Evolutionary conservation across 2,113 vertebrate species (phyloP), one percentile per base, ranked within the genome.

Genomic region (Climacteris rufus): DNA sequence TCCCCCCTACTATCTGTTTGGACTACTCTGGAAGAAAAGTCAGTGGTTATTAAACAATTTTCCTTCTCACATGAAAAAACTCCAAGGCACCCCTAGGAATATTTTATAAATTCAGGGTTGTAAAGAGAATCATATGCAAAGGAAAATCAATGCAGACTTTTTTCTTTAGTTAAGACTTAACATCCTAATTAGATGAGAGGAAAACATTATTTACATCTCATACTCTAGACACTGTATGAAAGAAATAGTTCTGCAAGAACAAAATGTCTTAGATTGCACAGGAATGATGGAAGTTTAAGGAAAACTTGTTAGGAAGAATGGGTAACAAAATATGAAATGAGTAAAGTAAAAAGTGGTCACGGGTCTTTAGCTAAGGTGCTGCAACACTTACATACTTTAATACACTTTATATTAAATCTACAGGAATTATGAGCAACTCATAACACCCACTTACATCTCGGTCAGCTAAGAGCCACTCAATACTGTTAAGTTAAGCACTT

Each of bases 121-220:
- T 59, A 88, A 83, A 86, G 37, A 77, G 59, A 76, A 90, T 70
- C 39, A 52, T 16, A 60, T 27, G 22, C 14, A 86, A 94, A 69
- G 10, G 49, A 83, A 88, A 85, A 86, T 80, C 52, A 86, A 21
- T 70, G 17, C 8, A 77, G 71, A 65, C 3, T 52, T 90, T 83
- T 85, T 83, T 80, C 28, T 83, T 60, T 23, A 63, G 8, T 37
- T 81, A 82, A 89, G n/a, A 65, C 16, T 44, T 83, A 92, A 78
- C 27, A 70, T 44, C 33, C 28, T 77, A 86, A 90, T 59, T 78
- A 83, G 77, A 77, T 19, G 13, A 63, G 33, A 84, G 17, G 15
- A 76, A 94, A 86, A 22, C 7, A 72, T 47, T 91, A 79, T 50
- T 90, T 88, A 75, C 12, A 56, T 72, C 37, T 81, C 56, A 72